phyloP scores from a whole-genome alignment of 2,888 invertebrate genomes.

The Hyles lineata region DNA sequence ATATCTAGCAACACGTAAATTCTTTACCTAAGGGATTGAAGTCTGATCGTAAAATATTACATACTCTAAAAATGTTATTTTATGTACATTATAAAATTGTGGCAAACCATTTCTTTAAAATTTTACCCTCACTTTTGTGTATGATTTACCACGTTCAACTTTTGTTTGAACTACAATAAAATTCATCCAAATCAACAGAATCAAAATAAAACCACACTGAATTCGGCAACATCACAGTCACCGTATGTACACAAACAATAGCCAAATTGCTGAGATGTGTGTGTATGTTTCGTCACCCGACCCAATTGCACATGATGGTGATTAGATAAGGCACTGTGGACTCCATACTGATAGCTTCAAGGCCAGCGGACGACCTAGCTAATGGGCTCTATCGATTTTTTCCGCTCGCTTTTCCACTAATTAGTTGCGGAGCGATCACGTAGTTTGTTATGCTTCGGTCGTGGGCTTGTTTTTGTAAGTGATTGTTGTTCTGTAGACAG shows the following conservation, averaged over 20 bases:
- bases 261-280: conserved; percentile 11
- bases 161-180: too few species aligned
- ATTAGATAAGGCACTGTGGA: conserved; percentile 57
- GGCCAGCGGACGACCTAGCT: conserved; percentile 42
- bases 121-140: too few species aligned
- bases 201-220: background rate
- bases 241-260: conserved; percentile 12
- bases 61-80: too few species aligned
- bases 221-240: background rate
- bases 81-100: too few species aligned
- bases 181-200: background rate
- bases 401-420: conserved; percentile 30
- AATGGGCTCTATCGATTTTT: conserved; percentile 40
- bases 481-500: background rate
- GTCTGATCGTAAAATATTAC: too few species aligned
- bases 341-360: conserved; percentile 57
- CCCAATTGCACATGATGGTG: conserved; percentile 55
- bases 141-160: too few species aligned
- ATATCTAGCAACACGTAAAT: background rate
- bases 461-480: background rate
- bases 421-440: conserved; percentile 47
- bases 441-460: conserved; percentile 49
- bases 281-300: conserved; percentile 62
- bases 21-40: too few species aligned
- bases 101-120: too few species aligned